Evolutionary conservation across 1,140 invertebrate genomes (phyloP), one percentile per base, ranked within the genome.

Genomic region (Stenopsyche tienmushanensis): DNA sequence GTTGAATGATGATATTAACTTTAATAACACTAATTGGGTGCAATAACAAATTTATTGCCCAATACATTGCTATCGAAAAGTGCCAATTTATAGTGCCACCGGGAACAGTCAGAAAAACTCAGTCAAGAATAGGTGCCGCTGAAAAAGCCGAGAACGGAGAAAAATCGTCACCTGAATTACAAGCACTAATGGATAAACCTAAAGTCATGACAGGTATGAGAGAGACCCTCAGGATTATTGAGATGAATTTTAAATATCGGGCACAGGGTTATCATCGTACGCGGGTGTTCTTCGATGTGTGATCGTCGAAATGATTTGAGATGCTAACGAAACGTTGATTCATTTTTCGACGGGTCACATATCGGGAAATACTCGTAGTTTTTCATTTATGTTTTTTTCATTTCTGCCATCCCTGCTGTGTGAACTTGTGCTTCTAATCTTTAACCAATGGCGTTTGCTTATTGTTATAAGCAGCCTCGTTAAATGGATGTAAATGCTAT

Each of bases 81-180:
- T 59, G 23, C 44, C 55, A 45, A 42, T 58, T 70, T 70, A 54
- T 70, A 70, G 69, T 39, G 49, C 42, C 69, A 5, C 53, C 39
- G 34, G 52, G 50, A 15, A 53, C 54, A 55, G 42, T 18, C 54
- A 13, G 44, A 42, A 70, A 55, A 50, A 63, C 39, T 50, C n/a
- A 52, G 7, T 66, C 69, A 13, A 50, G 69, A 17, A 13, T 66
- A 3, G 60, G 41, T 5, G 55, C 57, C 5, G 24, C 64, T 23
- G 65, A 70, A 39, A 70, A 70, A 26, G 10, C 59, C 15, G 69
- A 70, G 15, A 65, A 65, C 15, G 44, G 34, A 23, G 69, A 64
- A 23, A 55, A 60, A 8, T 39, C 21, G 8, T 59, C 68, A 13
- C 57, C 55, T 0, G 69, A 70, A 21, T 62, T 55, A 2, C 24